phyloP scores from a whole-genome alignment of 1,140 invertebrate species.

The Drosophila sucinea region DNA sequence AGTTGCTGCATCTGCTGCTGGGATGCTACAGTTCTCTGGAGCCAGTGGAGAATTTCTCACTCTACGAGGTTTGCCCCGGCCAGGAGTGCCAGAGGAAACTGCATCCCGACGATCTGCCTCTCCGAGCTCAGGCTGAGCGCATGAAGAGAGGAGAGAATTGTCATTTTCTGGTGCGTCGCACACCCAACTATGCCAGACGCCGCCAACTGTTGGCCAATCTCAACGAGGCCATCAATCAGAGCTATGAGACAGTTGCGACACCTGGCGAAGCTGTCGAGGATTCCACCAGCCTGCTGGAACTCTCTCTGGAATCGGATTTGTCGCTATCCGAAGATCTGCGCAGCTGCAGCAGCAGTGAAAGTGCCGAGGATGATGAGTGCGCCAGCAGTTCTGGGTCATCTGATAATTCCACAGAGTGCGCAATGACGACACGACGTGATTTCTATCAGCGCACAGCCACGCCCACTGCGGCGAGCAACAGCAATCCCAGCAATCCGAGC shows the following conservation, averaged over 20 bases:
- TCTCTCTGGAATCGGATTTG: constrained; percentile 69
- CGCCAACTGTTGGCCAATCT: constrained; percentile 72
- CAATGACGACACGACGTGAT: constrained; percentile 42
- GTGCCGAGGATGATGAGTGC: constrained; percentile 68
- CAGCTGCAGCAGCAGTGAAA: constrained; percentile 72
- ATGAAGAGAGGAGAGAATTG: constrained; percentile 85
- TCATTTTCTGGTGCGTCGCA: constrained; percentile 90
- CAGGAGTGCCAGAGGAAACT: constrained; percentile 93
- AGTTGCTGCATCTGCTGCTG: constrained; percentile 92
- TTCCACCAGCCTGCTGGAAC: constrained; percentile 62
- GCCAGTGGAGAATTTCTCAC: constrained; percentile 91
- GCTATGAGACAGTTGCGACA: constrained; percentile 25
- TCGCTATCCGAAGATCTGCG: constrained; percentile 73
- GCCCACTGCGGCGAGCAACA: background rate
- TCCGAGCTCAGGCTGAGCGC: constrained; percentile 93
- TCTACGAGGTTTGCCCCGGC: constrained; percentile 91
- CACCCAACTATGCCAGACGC: constrained; percentile 87
- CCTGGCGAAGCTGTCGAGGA: constrained; percentile 35
- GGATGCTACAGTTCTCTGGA: constrained; percentile 93
- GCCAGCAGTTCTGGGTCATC: constrained; percentile 73
- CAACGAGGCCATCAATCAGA: constrained; percentile 67
- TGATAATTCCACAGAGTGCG: constrained; percentile 73
- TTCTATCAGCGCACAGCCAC: constrained; percentile 45
- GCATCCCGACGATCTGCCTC: constrained; percentile 92
- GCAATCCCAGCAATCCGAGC: background rate